Evolutionary conservation across 2,888 invertebrate species (phyloP).

Genomic region (Tenthredo distinguenda): DNA sequence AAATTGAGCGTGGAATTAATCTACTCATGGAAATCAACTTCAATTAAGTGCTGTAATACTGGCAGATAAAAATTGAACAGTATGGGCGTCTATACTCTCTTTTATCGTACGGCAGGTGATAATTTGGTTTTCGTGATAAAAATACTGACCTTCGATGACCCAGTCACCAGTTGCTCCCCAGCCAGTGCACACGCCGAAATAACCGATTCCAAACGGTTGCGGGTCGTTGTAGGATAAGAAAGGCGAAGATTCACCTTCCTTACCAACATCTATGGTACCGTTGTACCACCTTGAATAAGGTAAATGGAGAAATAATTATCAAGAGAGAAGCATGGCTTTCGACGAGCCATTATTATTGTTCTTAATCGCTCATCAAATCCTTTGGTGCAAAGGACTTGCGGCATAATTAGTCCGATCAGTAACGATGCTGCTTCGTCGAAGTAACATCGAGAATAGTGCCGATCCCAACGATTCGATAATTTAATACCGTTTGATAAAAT

Average conservation of each 20-base stretch:
- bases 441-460: not conserved
- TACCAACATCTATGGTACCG: constrained; percentile 83
- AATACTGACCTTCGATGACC: constrained; percentile 86
- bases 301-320: not conserved
- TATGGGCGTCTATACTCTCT: not conserved
- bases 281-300: constrained; percentile 66
- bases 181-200: constrained; percentile 91
- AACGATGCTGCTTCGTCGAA: not conserved
- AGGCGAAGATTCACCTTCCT: constrained; percentile 85
- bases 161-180: constrained; percentile 92
- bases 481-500: not conserved
- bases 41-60: not conserved
- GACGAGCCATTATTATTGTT: not conserved
- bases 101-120: not conserved
- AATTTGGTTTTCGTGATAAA: constrained; percentile 1
- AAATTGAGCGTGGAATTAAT: not conserved
- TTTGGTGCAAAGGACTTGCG: not conserved
- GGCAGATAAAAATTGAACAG: not conserved
- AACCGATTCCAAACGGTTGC: constrained; percentile 85
- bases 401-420: not conserved
- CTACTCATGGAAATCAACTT: not conserved
- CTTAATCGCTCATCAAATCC: not conserved
- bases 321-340: not conserved
- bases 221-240: constrained; percentile 88
- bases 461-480: not conserved